Evolutionary conservation across 2,797 vertebrate species (phyloP), one percentile per base, ranked within the genome.

Genomic region (Natrix natrix): DNA sequence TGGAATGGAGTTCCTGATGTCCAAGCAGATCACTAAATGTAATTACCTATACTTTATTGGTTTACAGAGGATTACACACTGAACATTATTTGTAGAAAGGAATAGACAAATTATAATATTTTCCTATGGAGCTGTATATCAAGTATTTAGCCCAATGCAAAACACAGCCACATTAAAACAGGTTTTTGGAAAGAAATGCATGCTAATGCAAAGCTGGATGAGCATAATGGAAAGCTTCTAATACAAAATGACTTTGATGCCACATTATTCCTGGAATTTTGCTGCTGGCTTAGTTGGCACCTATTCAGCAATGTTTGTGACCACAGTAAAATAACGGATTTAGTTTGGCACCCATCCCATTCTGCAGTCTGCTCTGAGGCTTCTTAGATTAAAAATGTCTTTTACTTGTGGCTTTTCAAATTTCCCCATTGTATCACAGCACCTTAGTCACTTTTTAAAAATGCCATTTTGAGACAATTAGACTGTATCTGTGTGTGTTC

Each of bases 261-360:
- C 86, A 86, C 24, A 48, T 94, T 94, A 96, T 86, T 92, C 95
- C 88, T 94, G 92, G 63, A 96, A 96, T 96, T 93, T 91, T 94
- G 86, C 0, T 20, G 12, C 13, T 54, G 93, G 87, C 26, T 32
- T 8, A 83, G 4, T 20, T 95, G 88, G 13, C 14, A 87, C 13
- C 74, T 26, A 86, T 90, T 96, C 78, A 95, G 48, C 4, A 92
- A 37, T 8, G 24, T 69, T 94, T 95, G 52, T 56, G 88, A 95
- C 57, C 86, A 92, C 16, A 96, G 32, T 2, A 93, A 56, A 66
- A 90, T 92, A 48, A 93, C 4, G 24, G 59, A 90, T 86, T 95
- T 93, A 91, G 61, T 93, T 88, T 55, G 32, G 83, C 54, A 43
- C 14, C 14, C 0, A 0, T 92, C 95, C 26, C 90, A 95, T 78